Evolutionary conservation across 1,140 invertebrate species (phyloP).

Genomic region (Aplysia californica): DNA sequence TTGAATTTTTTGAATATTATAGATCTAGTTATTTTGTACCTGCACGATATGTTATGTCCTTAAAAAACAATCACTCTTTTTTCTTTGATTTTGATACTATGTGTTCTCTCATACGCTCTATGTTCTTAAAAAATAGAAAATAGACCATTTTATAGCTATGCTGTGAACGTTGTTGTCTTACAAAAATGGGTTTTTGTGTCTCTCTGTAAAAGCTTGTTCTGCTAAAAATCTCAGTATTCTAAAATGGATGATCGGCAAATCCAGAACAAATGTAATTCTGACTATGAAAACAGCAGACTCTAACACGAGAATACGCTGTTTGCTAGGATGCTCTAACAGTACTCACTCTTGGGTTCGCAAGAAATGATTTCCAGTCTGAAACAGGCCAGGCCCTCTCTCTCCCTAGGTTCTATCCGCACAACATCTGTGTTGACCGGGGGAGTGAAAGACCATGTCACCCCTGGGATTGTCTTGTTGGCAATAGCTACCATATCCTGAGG

Average conservation of each 20-base stretch:
- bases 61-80: too few relatives aligned
- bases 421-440: not conserved
- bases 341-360: not conserved
- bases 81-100: too few relatives aligned
- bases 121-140: too few relatives aligned
- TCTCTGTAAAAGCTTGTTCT: not conserved
- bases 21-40: too few relatives aligned
- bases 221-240: not conserved
- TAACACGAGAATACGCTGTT: not conserved
- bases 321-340: not conserved
- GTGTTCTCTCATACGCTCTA: too few relatives aligned
- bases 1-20: too few relatives aligned
- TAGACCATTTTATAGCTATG: too few relatives aligned
- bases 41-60: too few relatives aligned
- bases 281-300: not conserved
- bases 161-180: too few relatives aligned
- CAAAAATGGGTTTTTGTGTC: too few relatives aligned
- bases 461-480: not conserved
- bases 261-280: not conserved
- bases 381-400: not conserved
- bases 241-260: not conserved
- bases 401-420: not conserved
- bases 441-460: not conserved
- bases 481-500: not conserved
- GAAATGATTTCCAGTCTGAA: not conserved